Percentiles rank a stretch among this genome's conserved stretches.
Conservation (phyloP, 1,140 invertebrate genomes). For the Bombus polaris region DNA sequence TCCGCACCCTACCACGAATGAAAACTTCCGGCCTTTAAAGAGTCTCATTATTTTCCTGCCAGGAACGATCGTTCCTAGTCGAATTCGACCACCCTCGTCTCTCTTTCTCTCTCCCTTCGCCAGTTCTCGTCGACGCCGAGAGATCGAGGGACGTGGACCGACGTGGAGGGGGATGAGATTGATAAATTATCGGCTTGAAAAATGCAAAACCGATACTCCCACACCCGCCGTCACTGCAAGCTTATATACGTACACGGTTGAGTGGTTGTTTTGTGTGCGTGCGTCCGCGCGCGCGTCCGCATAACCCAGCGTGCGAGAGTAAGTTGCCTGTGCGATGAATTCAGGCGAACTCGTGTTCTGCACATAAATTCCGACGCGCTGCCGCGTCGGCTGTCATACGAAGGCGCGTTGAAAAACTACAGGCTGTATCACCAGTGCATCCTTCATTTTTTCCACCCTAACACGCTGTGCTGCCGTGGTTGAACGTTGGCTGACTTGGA, state of each 20-base stretch:
- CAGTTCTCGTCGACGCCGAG: background rate
- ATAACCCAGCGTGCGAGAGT: slow-evolving; percentile 28
- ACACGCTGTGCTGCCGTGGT: slow-evolving; percentile 35
- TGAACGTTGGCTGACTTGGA: slow-evolving; percentile 38
- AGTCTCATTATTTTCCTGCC: slow-evolving; percentile 79
- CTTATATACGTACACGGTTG: background rate
- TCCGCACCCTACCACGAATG: slow-evolving; percentile 59
- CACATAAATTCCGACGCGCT: slow-evolving; percentile 73
- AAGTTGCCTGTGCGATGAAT: slow-evolving; percentile 66
- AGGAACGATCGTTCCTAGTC: slow-evolving; percentile 61
- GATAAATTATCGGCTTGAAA: slow-evolving; percentile 81
- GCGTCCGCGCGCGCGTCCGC: background rate
- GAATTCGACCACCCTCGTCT: slow-evolving; percentile 33
- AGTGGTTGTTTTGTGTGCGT: background rate
- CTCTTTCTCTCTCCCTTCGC: background rate
- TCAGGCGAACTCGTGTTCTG: slow-evolving; percentile 71
- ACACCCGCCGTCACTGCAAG: slow-evolving; percentile 10
- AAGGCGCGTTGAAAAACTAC: slow-evolving; percentile 62
- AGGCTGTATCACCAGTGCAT: slow-evolving; percentile 54
- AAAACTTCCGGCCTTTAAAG: slow-evolving; percentile 77
- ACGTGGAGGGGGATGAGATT: slow-evolving; percentile 71
- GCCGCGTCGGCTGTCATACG: slow-evolving; percentile 72
- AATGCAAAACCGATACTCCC: slow-evolving; percentile 79
- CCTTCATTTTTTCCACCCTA: slow-evolving; percentile 65
- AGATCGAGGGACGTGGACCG: slow-evolving; percentile 42